phyloP scores from a whole-genome alignment of 2,113 vertebrate genomes.

The Ornithorhynchus anatinus region DNA sequence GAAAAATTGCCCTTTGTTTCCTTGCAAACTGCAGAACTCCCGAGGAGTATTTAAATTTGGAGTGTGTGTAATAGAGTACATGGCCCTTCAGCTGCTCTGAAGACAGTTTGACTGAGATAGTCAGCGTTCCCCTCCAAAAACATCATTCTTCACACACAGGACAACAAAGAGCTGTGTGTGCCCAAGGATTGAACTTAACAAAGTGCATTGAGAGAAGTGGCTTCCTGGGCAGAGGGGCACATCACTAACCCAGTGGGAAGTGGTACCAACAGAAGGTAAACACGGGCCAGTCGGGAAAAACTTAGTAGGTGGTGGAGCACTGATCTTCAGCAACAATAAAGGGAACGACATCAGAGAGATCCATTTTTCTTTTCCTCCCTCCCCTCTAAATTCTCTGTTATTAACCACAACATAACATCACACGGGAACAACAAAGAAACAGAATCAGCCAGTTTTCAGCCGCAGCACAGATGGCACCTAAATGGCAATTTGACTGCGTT shows the following conservation, averaged over 20 bases:
- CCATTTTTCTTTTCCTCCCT: conserved; percentile 48
- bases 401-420: conserved; percentile 70
- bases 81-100: not conserved
- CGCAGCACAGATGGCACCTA: conserved; percentile 73
- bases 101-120: conserved; percentile 25
- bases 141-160: conserved; percentile 43
- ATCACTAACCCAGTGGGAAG: conserved; percentile 83
- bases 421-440: conserved; percentile 54
- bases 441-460: conserved; percentile 61
- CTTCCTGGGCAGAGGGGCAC: conserved; percentile 73
- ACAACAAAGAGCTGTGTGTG: conserved; percentile 66
- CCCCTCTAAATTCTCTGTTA: conserved; percentile 52
- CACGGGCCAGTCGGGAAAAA: conserved; percentile 65
- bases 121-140: conserved; percentile 24
- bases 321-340: conserved; percentile 63
- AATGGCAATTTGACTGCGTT: conserved; percentile 55
- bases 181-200: conserved; percentile 54
- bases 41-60: conserved; percentile 7
- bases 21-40: not conserved
- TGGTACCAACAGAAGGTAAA: conserved; percentile 79
- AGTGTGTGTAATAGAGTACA: not conserved
- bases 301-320: conserved; percentile 62
- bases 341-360: conserved; percentile 63
- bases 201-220: conserved; percentile 57
- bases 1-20: not conserved